phyloP scores from a whole-genome alignment of 1,140 invertebrate genomes.

The Oedothorax gibbosus region DNA sequence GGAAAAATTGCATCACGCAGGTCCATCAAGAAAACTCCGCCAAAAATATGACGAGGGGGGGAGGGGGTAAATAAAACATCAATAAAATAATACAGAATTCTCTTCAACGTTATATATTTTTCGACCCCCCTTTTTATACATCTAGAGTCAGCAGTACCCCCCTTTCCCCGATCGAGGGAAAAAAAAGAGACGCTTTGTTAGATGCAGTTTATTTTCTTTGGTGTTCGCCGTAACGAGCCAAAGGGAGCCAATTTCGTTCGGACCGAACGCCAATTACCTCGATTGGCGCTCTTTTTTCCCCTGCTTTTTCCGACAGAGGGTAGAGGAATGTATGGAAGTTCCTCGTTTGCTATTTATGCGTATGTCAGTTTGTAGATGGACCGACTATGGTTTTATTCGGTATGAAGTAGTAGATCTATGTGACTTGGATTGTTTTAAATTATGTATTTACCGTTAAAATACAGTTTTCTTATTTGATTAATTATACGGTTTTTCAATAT shows the following conservation, averaged over 20 bases:
- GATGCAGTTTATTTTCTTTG: constrained; percentile 58
- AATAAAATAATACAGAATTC: constrained; percentile 37
- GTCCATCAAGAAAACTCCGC: constrained; percentile 22
- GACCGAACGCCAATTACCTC: constrained; percentile 58
- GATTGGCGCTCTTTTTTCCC: constrained; percentile 50
- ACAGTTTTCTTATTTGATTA: too few relatives aligned
- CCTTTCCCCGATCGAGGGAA: not conserved
- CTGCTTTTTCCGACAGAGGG: constrained; percentile 20
- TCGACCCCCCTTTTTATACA: not conserved
- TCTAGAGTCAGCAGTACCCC: not conserved
- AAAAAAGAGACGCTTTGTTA: constrained; percentile 49
- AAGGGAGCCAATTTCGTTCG: constrained; percentile 58
- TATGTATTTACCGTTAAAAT: too few relatives aligned
- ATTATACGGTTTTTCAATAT: too few relatives aligned
- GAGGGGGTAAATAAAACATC: constrained; percentile 43
- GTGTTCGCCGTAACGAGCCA: constrained; percentile 59
- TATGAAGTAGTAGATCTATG: too few relatives aligned
- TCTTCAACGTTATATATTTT: constrained; percentile 8
- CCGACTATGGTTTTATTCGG: too few relatives aligned
- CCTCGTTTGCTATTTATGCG: too few relatives aligned
- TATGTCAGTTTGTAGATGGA: too few relatives aligned
- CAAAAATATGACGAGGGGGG: constrained; percentile 6
- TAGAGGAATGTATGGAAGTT: not conserved
- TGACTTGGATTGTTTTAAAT: too few relatives aligned
- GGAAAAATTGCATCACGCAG: not conserved